A percentile compares a stretch with the other conserved stretches of the same genome.
Evolutionary conservation across 1,140 invertebrate species (phyloP).

Genomic region (Zaprionus vittiger): DNA sequence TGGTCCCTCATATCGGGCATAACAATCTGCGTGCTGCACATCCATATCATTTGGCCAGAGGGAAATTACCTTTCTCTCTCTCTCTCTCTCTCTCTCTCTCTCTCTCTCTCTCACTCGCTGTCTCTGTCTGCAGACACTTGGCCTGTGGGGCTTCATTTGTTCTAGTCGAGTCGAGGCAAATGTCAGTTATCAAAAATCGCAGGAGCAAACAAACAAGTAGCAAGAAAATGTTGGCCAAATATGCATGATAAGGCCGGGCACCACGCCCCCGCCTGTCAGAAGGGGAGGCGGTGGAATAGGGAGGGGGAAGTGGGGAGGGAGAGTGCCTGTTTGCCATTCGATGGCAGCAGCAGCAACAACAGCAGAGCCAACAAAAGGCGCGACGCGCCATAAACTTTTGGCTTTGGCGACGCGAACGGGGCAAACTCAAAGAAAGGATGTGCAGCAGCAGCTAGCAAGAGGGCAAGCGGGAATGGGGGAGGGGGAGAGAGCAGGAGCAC

Average conservation of each 20-base stretch:
- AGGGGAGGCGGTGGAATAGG: not conserved
- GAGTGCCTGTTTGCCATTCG: constrained; percentile 37
- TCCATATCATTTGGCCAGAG: constrained; percentile 37
- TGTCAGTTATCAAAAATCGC: constrained; percentile 74
- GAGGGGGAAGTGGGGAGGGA: not conserved
- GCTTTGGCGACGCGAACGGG: constrained; percentile 43
- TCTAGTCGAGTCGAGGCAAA: constrained; percentile 57
- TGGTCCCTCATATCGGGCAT: constrained; percentile 13
- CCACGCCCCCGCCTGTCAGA: constrained; percentile 53
- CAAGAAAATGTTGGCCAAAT: constrained; percentile 68
- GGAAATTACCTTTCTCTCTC: constrained; percentile 26
- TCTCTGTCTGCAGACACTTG: not conserved
- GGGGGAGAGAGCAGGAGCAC: constrained; percentile 31
- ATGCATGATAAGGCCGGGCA: constrained; percentile 58
- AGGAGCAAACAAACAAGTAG: constrained; percentile 74
- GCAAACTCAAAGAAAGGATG: constrained; percentile 58
- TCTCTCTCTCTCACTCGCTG: too few relatives aligned
- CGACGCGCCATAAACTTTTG: constrained; percentile 76
- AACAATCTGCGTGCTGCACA: constrained; percentile 40
- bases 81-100: not conserved
- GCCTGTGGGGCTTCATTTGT: constrained; percentile 21
- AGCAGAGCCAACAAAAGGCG: constrained; percentile 52
- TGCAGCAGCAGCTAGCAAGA: constrained; percentile 1
- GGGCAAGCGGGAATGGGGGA: not conserved
- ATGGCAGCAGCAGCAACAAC: constrained; percentile 54